Evolutionary conservation across 2,797 vertebrate species (phyloP), one percentile per base, ranked within the genome.

Genomic region (Phrynocephalus guinanensis): DNA sequence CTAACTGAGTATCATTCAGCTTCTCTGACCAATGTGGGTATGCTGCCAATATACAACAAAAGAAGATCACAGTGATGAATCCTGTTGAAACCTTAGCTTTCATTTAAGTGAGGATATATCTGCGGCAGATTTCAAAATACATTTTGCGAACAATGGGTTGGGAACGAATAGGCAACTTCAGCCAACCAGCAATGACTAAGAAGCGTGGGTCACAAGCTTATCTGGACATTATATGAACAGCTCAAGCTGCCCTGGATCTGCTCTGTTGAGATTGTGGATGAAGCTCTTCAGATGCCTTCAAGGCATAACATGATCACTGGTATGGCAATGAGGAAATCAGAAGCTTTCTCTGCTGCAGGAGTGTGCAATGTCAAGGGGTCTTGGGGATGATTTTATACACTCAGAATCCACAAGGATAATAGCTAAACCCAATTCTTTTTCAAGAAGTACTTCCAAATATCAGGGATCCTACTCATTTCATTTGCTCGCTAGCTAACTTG

Each of bases 1-100:
- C 99, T 92, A 99, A 91, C 22, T 98, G 98, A 75, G 98, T 98
- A 56, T 99, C 98, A 87, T 99, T 99, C 96, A 99, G 97, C 94
- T 97, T 98, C 91, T 97, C 98, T 89, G 98, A 95, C 99, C 98
- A 99, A 90, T 98, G 98, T 88, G 98, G 98, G 84, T 97, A 97
- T 76, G 98, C 99, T 99, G 91, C n/a, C 93, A 95, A 87, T 84
- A 63, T 90, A 90, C 84, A 68, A 68, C 1, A 0, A 1, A 60
- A n/a, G 24, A 44, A 33, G 85, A 86, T 2, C 0, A 0, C n/a
- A 44, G 0, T 82, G 84, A 15, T 86, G 72, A 73, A 71, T 48
- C 44, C 15, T 44, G 44, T 28, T 38, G n/a, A 80, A 72, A 66
- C 5, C 89, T 28, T 33, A 70, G 7, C 9, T 72, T 79, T 30